Evolutionary conservation across 2,113 vertebrate genomes (phyloP), one percentile per base, ranked within the genome.

Genomic region (Echinops telfairi): DNA sequence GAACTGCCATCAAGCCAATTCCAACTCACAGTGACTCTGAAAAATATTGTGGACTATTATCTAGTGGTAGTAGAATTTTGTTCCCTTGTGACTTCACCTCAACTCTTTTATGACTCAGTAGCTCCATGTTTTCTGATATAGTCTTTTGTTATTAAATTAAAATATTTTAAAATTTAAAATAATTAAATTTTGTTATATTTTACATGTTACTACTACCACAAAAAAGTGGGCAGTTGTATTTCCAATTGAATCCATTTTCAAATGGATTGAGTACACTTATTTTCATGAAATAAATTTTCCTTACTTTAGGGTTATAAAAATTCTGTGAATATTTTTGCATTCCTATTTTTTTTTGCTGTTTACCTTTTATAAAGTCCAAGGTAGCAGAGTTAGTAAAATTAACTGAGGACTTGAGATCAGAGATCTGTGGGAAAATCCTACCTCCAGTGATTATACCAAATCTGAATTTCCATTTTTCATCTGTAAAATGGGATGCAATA

Each of bases 401-500:
- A 91, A n/a, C 14, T n/a, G 9, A 91, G 27, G 7, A 64, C 64
- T 87, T 47, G 8, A 27, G 27, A 89, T 88, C 53, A 58, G 17
- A 85, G 33, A n/a, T 15, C 16, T 84, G n/a, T 33, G 0, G 80
- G 57, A 70, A 78, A 86, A 57, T 79, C 23, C 19, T 27, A 33
- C 12, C 20, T n/a, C 43, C 53, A 16, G 90, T 47, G 79, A 53
- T 76, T 43, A 76, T 0, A 86, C 29, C 66, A 66, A 75, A 20
- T 66, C n/a, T 36, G 6, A 68, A 14, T 76, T 91, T 90, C 33
- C 70, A 2, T 78, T 90, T 92, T 89, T 92, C 53, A 62, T 71
- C 64, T 93, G 5, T 88, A 76, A 92, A 94, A 88, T 92, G 27
- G 79, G 33, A 43, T 88, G 47, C 80, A 93, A 71, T 66, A 68